These are phyloP conservation scores for Pygoscelis antarcticus DNA, from an alignment of 2,113 vertebrate species.

Conservation along the genomic window DNA sequence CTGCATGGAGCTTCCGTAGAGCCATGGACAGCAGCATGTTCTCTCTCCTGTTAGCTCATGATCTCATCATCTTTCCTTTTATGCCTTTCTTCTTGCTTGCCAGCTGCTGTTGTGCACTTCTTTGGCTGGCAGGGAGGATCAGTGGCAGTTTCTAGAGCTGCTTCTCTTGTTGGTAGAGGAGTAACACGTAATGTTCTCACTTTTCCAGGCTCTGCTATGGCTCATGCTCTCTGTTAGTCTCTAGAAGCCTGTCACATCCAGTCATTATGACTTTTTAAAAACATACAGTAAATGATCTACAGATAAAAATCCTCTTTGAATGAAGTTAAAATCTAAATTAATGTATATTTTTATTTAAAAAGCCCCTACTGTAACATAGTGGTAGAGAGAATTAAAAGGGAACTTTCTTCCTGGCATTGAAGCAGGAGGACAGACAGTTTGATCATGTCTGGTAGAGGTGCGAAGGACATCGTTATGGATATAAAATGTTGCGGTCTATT, in stretches of 20 bases:
- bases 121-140: not conserved
- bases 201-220: not conserved
- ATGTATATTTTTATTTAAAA: not conserved
- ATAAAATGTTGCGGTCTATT: not conserved
- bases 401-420: not conserved
- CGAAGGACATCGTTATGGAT: not conserved
- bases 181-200: not conserved
- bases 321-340: not conserved
- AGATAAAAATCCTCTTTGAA: not conserved
- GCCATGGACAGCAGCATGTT: not conserved
- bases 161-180: not conserved
- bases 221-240: not conserved
- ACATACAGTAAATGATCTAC: not conserved
- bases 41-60: slow-evolving; percentile 50
- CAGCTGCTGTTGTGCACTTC: not conserved
- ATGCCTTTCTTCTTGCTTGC: not conserved
- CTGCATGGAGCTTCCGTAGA: not conserved
- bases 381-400: not conserved
- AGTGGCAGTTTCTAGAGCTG: not conserved
- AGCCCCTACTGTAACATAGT: not conserved
- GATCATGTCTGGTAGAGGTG: not conserved
- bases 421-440: not conserved
- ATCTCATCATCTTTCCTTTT: slow-evolving; percentile 42
- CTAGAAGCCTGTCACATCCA: not conserved
- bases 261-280: not conserved